phyloP scores from a whole-genome alignment of 2,797 vertebrate species.

The Salarias fasciatus region DNA sequence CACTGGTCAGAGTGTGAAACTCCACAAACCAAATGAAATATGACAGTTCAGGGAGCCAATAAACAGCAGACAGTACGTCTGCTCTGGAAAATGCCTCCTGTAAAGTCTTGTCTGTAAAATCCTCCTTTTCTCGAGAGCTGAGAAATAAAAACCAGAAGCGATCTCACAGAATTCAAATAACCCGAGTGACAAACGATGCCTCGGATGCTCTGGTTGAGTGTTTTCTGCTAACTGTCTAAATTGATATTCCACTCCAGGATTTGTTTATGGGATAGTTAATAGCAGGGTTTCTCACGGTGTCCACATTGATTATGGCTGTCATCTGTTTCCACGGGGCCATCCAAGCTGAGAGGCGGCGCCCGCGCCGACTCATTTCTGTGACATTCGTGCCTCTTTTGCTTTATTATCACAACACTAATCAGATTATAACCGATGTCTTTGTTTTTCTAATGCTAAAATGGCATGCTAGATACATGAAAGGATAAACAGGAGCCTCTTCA shows the following conservation, averaged over 20 bases:
- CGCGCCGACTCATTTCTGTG: constrained; percentile 21
- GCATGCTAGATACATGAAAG: constrained; percentile 8
- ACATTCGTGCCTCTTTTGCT: constrained; percentile 25
- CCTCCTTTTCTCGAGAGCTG: constrained; percentile 5
- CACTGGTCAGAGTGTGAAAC: constrained; percentile 8
- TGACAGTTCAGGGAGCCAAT: constrained; percentile 10
- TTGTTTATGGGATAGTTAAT: constrained; percentile 64
- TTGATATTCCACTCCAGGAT: constrained; percentile 41
- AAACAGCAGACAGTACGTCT: constrained; percentile 12
- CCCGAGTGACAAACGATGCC: constrained; percentile 42
- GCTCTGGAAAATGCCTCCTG: constrained; percentile 2
- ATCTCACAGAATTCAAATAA: constrained; percentile 23
- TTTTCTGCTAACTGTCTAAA: constrained; percentile 23
- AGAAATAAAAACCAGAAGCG: constrained; percentile 19
- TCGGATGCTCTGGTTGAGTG: constrained; percentile 6
- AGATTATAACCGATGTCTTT: constrained; percentile 33
- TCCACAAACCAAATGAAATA: constrained; percentile 4
- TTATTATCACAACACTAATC: constrained; percentile 48
- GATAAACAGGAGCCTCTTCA: constrained; percentile 25
- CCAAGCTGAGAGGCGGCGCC: constrained; percentile 16
- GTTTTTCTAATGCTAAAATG: constrained; percentile 25
- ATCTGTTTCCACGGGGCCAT: constrained; percentile 26
- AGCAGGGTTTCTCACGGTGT: constrained; percentile 51
- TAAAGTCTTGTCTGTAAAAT: constrained; percentile 23
- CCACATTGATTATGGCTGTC: constrained; percentile 57